Conservation (phyloP, 2,113 vertebrate genomes). For the Ranitomeya imitator region DNA sequence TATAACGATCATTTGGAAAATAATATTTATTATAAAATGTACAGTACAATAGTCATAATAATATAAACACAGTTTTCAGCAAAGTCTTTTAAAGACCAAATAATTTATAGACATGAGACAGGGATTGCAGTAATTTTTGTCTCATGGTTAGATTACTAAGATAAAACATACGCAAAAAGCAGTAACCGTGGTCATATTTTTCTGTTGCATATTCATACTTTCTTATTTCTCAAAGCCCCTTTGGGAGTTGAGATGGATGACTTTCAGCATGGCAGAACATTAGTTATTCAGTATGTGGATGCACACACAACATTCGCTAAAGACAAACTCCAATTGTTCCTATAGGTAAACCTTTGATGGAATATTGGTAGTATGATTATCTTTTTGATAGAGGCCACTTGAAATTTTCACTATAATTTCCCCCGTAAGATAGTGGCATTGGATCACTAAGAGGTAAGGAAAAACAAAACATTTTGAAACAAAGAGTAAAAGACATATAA, state of each 20-base stretch:
- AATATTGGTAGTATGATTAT: not conserved
- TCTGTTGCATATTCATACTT: conserved; percentile 39
- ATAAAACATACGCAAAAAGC: conserved; percentile 67
- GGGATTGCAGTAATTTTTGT: conserved; percentile 62
- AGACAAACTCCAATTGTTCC: conserved; percentile 34
- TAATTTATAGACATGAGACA: conserved; percentile 82
- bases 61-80: conserved; percentile 72
- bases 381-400: not conserved
- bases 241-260: conserved; percentile 8
- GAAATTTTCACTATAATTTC: conserved; percentile 20
- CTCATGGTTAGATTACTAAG: conserved; percentile 74
- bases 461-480: not conserved
- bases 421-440: conserved; percentile 12
- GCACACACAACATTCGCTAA: conserved; percentile 8
- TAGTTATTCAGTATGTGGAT: conserved; percentile 19
- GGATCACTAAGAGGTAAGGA: not conserved
- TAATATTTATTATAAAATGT: conserved; percentile 76
- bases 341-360: not conserved
- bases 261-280: conserved; percentile 26
- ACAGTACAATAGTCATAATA: conserved; percentile 77
- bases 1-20: conserved; percentile 65
- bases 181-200: conserved; percentile 56
- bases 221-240: conserved; percentile 36
- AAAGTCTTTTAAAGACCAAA: conserved; percentile 83
- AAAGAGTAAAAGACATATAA: conserved; percentile 53